Conservation (phyloP, 2,888 invertebrate genomes). For the Synergus itoensis region DNA sequence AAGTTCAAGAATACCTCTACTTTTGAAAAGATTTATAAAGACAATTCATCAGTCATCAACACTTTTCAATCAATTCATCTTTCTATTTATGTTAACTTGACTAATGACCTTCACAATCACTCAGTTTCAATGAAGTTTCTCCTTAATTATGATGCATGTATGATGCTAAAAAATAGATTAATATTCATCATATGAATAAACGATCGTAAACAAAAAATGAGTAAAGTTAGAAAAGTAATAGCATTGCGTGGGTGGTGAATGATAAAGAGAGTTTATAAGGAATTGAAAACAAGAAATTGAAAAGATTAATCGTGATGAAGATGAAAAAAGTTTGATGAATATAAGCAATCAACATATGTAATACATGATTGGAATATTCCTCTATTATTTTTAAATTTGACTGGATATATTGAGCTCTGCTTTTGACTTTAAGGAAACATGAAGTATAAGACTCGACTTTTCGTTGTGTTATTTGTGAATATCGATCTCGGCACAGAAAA, state of each 20-base stretch:
- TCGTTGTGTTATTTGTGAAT: neutral
- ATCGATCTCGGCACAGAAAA: neutral
- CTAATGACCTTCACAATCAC: neutral
- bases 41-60: neutral
- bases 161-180: neutral
- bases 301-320: neutral
- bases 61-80: neutral
- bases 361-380: no score
- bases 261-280: neutral
- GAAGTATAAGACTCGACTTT: no score
- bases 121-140: slow-evolving; percentile 10
- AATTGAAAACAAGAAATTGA: neutral
- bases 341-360: no score
- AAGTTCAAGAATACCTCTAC: slow-evolving; percentile 34
- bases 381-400: no score
- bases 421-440: no score
- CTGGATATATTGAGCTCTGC: no score
- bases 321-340: no score
- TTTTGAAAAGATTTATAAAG: slow-evolving; percentile 27
- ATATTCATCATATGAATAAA: neutral
- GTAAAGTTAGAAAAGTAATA: neutral
- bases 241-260: neutral
- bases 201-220: neutral
- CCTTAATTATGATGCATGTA: neutral
- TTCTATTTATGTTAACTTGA: neutral